Evolutionary conservation across 2,113 vertebrate genomes (phyloP).

Genomic region (Atrichornis clamosus): DNA sequence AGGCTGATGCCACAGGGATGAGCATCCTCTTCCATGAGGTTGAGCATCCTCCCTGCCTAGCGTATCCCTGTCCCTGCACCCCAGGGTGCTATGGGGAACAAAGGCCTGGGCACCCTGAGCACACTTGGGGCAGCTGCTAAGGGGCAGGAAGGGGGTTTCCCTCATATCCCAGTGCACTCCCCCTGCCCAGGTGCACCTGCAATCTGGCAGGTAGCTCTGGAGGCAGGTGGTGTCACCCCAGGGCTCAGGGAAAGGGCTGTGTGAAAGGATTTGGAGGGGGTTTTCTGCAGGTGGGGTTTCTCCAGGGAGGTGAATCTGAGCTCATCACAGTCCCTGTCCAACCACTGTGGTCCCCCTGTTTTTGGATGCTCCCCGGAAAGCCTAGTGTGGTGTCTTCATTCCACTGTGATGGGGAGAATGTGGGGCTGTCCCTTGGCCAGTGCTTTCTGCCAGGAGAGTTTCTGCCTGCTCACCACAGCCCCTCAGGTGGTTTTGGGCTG

Average conservation of each 20-base stretch:
- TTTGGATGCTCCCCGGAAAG: background rate
- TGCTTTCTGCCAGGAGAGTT: background rate
- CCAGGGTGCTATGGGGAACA: fast-evolving
- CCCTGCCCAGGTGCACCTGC: background rate
- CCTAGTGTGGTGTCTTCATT: background rate
- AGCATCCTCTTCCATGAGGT: background rate
- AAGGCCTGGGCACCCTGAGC: background rate
- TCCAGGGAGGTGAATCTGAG: background rate
- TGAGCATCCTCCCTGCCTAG: fast-evolving
- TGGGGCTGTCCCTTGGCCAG: background rate
- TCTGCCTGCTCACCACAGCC: background rate
- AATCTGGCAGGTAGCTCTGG: background rate
- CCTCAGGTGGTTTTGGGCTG: background rate
- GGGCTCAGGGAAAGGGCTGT: fast-evolving
- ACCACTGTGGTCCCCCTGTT: background rate
- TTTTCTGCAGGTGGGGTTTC: background rate
- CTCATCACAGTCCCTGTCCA: background rate
- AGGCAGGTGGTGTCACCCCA: background rate
- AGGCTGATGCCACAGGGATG: background rate
- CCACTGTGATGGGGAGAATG: fast-evolving
- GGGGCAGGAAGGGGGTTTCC: background rate
- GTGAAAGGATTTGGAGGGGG: background rate
- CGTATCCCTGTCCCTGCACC: background rate
- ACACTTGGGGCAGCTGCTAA: background rate
- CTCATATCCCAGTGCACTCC: fast-evolving